Conservation (phyloP, 2,888 invertebrate species). For the Drosophila longiperda region DNA sequence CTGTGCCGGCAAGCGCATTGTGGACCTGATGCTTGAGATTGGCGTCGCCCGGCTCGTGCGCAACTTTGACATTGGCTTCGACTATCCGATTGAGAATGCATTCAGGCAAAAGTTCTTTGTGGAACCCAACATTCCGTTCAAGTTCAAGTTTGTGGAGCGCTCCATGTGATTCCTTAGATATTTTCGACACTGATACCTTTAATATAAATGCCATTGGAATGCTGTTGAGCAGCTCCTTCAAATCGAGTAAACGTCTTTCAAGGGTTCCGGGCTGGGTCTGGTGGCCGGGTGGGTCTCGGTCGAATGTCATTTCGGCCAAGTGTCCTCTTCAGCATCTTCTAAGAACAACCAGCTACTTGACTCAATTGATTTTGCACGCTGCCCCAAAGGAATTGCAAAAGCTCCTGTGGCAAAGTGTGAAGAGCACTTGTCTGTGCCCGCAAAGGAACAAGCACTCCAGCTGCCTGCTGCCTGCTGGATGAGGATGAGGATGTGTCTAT, state of each 20-base stretch:
- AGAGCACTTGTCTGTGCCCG: constrained; percentile 52
- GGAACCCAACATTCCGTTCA: constrained; percentile 82
- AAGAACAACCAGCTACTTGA: constrained; percentile 49
- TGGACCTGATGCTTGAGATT: constrained; percentile 89
- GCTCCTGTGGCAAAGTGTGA: constrained; percentile 35
- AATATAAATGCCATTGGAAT: constrained; percentile 20
- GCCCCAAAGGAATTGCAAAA: constrained; percentile 38
- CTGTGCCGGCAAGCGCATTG: constrained; percentile 90
- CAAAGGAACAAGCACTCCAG: constrained; percentile 41
- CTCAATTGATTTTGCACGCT: constrained; percentile 46
- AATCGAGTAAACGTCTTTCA: constrained; percentile 33
- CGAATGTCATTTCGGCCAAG: constrained; percentile 39
- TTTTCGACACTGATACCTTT: constrained; percentile 7
- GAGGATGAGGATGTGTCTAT: constrained; percentile 43
- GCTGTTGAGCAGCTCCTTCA: constrained; percentile 26
- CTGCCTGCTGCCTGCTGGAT: constrained; percentile 9
- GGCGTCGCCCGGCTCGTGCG: constrained; percentile 85
- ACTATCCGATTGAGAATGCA: constrained; percentile 82
- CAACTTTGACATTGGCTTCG: constrained; percentile 84
- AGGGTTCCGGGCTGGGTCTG: constrained; percentile 27
- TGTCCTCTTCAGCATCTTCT: constrained; percentile 44
- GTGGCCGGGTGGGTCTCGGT: not conserved
- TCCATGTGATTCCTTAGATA: constrained; percentile 10
- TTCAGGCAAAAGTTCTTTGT: constrained; percentile 80
- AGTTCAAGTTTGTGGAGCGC: constrained; percentile 82